phyloP scores from a whole-genome alignment of 1,140 invertebrate genomes.

The Pygmarrhopalites habei region DNA sequence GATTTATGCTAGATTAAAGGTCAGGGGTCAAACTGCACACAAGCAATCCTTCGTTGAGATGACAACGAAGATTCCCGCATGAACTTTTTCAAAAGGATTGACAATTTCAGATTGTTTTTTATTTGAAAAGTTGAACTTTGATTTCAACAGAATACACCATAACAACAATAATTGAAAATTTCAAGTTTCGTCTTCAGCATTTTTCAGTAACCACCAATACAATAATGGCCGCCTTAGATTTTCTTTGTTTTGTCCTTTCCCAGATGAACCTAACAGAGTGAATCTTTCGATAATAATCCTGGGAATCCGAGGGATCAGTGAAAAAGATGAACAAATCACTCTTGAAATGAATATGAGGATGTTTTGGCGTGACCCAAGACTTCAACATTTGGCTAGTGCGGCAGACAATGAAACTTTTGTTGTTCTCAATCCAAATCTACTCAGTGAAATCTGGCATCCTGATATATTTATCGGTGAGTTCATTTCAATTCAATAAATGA shows the following conservation, averaged over 20 bases:
- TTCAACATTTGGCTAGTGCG: conserved; percentile 14
- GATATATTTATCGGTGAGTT: conserved; percentile 37
- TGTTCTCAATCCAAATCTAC: conserved; percentile 30
- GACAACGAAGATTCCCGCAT: too few relatives aligned
- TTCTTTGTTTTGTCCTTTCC: background rate
- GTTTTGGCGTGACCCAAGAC: conserved; percentile 35
- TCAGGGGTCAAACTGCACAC: too few relatives aligned
- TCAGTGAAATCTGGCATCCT: conserved; percentile 36
- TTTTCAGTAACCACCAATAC: background rate
- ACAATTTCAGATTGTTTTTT: too few relatives aligned
- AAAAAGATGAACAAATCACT: conserved; percentile 27
- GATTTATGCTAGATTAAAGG: too few relatives aligned
- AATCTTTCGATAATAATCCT: conserved; percentile 29
- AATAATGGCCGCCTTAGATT: background rate
- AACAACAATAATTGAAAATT: too few relatives aligned
- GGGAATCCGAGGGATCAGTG: conserved; percentile 31
- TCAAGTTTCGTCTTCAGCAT: too few relatives aligned
- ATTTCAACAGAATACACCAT: too few relatives aligned
- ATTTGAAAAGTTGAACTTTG: too few relatives aligned
- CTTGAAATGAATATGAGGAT: conserved; percentile 32
- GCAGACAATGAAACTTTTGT: conserved; percentile 16
- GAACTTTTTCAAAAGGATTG: too few relatives aligned
- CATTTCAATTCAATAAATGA: background rate
- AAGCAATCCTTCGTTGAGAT: too few relatives aligned
- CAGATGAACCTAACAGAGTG: conserved; percentile 18